A percentile compares a stretch with the other conserved stretches of the same genome.
Conservation (phyloP, 1,140 invertebrate genomes). For the Cotesia typhae region DNA sequence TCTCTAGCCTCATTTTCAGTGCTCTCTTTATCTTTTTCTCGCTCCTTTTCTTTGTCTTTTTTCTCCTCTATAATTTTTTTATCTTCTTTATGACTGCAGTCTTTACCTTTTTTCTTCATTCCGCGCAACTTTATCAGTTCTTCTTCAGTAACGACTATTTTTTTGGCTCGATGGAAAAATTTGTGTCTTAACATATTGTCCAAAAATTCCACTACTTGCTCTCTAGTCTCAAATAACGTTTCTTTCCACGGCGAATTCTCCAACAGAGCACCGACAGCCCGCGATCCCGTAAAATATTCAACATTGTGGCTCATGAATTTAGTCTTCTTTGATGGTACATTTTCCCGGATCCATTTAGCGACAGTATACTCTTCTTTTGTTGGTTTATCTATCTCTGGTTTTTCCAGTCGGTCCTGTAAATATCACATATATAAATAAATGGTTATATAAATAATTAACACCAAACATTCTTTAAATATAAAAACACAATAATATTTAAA, state of each 20-base stretch:
- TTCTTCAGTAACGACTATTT: slow-evolving; percentile 68
- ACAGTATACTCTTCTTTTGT: slow-evolving; percentile 92
- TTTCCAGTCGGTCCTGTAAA: slow-evolving; percentile 69
- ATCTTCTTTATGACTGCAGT: slow-evolving; percentile 64
- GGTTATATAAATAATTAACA: background rate
- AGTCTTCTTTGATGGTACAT: slow-evolving; percentile 92
- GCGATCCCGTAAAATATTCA: slow-evolving; percentile 94
- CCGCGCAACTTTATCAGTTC: slow-evolving; percentile 64
- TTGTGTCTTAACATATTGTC: slow-evolving; percentile 90
- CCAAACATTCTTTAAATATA: background rate
- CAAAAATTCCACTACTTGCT: slow-evolving; percentile 82
- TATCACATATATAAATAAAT: slow-evolving; percentile 11
- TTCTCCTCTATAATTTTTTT: slow-evolving; percentile 70
- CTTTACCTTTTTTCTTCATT: slow-evolving; percentile 78
- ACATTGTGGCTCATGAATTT: slow-evolving; percentile 94
- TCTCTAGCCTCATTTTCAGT: slow-evolving; percentile 68
- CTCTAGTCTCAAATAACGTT: slow-evolving; percentile 82
- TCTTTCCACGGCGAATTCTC: slow-evolving; percentile 89
- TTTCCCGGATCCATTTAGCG: slow-evolving; percentile 92
- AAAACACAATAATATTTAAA: background rate
- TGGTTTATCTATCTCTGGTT: slow-evolving; percentile 74
- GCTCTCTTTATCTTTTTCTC: slow-evolving; percentile 59
- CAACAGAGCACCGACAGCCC: slow-evolving; percentile 90
- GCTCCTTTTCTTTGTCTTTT: slow-evolving; percentile 66
- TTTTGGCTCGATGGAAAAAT: slow-evolving; percentile 94